Percentiles rank a stretch among this genome's conserved stretches.
phyloP scores from a whole-genome alignment of 1,140 invertebrate genomes.

The Philaenus spumarius region DNA sequence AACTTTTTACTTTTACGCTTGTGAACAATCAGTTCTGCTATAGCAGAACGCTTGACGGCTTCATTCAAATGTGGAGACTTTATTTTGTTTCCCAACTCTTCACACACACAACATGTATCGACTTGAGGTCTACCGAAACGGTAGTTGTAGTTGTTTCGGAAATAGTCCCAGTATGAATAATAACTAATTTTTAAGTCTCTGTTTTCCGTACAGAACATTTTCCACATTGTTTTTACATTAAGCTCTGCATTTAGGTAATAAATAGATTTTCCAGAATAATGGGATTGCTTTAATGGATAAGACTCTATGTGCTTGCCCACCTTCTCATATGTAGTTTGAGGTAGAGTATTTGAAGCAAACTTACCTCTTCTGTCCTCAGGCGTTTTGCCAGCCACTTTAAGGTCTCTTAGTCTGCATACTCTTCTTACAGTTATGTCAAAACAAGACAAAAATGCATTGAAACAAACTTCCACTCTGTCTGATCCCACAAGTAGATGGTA shows the following conservation, averaged over 20 bases:
- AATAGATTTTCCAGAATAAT: too few species aligned
- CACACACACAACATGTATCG: constrained; percentile 10
- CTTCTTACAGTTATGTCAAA: too few species aligned
- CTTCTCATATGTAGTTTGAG: too few species aligned
- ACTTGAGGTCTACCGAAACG: background rate
- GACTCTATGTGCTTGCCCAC: too few species aligned
- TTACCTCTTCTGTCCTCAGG: too few species aligned
- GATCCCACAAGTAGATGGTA: too few species aligned
- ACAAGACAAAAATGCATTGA: too few species aligned
- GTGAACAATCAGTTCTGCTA: constrained; percentile 1
- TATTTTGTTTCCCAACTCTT: constrained; percentile 8
- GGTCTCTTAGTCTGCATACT: too few species aligned
- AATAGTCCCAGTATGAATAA: constrained; percentile 25
- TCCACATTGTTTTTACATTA: constrained; percentile 33
- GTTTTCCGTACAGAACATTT: constrained; percentile 29
- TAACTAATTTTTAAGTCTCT: constrained; percentile 18
- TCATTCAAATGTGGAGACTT: background rate
- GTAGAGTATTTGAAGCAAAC: too few species aligned
- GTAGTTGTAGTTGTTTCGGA: constrained; percentile 28
- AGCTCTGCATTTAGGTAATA: constrained; percentile 30
- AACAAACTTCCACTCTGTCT: too few species aligned
- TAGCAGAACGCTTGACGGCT: background rate
- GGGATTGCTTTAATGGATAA: too few species aligned
- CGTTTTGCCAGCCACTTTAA: too few species aligned
- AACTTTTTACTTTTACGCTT: constrained; percentile 1